Evolutionary conservation across 2,888 invertebrate species (phyloP), one percentile per base, ranked within the genome.

Genomic region (Anoplius nigerrimus): DNA sequence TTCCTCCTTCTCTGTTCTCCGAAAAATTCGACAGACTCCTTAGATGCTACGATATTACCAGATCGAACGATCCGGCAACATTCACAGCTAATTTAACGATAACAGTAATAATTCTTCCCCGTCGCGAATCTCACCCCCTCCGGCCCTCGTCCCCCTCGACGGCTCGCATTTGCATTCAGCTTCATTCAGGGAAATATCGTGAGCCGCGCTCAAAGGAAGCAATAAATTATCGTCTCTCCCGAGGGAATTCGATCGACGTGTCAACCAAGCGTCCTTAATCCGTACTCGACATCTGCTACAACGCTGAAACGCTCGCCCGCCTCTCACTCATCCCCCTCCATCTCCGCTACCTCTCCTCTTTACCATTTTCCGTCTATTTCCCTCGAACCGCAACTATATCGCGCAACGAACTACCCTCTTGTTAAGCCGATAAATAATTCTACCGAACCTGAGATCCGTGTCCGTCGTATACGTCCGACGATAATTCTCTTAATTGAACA

Each of bases 171-270:
- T 20, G n/a, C 34, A 20, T 22, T 20, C 20, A 42, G 15, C 46
- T 46, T 56, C 15, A 51, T 46, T 60, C 61, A 46, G 16, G 52
- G 58, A 68, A 57, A 56, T 15, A 52, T 62, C 59, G 55, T 34
- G 51, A 53, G 42, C 27, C 63, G 21, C 54, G 62, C 18, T 68
- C 61, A 73, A 71, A 74, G 60, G 46, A 34, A 62, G 48, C 75
- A 58, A 71, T 75, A 69, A 71, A 75, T 75, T 73, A 71, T 62
- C 62, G 55, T 66, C 62, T 55, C 64, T 16, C 48, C 59, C 59
- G 48, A 54, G 63, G 42, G 73, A 69, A 71, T 71, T 74, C 71
- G 66, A 66, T 74, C 67, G 69, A 57, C 74, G 53, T 54, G 69
- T 58, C 62, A 60, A 56, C 60, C 43, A 62, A 63, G 59, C 65